A percentile compares a stretch with the other conserved stretches of the same genome.
Evolutionary conservation across 2,888 invertebrate species (phyloP).

Genomic region (Andrena dorsata): DNA sequence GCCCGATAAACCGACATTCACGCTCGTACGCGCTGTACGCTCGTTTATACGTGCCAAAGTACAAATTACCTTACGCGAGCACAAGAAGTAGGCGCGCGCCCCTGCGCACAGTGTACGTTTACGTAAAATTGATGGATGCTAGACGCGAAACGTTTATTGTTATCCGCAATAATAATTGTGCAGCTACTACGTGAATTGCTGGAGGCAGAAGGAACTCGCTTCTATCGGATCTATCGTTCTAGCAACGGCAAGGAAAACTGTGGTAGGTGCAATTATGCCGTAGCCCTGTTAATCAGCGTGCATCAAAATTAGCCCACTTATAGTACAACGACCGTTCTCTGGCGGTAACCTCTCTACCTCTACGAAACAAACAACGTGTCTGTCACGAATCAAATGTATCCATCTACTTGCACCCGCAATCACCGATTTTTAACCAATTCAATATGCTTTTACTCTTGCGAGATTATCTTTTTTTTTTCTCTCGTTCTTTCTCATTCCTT

Average conservation of each 20-base stretch:
- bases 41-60: neutral
- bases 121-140: neutral
- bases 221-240: neutral
- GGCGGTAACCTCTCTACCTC: constrained; percentile 24
- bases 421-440: neutral
- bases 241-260: constrained; percentile 5
- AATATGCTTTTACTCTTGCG: neutral
- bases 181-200: neutral
- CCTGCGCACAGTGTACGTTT: neutral
- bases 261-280: constrained; percentile 39
- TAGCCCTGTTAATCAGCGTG: constrained; percentile 78
- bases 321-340: constrained; percentile 65
- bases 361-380: constrained; percentile 21
- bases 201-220: neutral
- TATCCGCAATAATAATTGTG: neutral
- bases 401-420: neutral
- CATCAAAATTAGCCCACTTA: constrained; percentile 79
- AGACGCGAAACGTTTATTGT: neutral
- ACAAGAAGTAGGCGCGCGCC: neutral
- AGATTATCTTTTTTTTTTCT: too few relatives aligned
- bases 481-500: too few relatives aligned
- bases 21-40: neutral
- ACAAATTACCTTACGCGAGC: neutral
- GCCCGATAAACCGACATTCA: neutral
- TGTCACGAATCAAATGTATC: constrained; percentile 47